These are phyloP conservation scores for Drosophila kuntzei DNA, from an alignment of 2,888 invertebrate species.

Conservation along the genomic window DNA sequence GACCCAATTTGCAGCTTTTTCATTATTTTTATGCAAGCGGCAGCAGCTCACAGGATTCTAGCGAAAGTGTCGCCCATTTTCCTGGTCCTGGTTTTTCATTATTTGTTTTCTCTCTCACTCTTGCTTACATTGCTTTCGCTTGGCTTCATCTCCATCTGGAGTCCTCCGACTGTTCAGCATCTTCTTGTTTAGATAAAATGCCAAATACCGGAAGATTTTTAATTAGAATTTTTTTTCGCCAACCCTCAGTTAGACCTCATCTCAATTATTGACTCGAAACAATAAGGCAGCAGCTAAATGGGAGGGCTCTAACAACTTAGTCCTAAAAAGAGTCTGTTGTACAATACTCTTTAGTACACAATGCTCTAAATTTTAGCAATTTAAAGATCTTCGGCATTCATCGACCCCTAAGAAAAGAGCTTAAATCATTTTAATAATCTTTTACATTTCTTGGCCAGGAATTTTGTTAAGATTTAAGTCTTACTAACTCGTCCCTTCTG, in stretches of 20 bases:
- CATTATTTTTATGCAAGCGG: constrained; percentile 59
- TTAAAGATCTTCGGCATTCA: constrained; percentile 5
- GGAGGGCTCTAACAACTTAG: constrained; percentile 12
- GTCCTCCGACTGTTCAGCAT: constrained; percentile 29
- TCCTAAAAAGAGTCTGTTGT: constrained; percentile 24
- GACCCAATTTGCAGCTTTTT: constrained; percentile 70
- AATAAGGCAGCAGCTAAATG: constrained; percentile 43
- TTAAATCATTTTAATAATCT: constrained; percentile 74
- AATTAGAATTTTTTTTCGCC: constrained; percentile 67
- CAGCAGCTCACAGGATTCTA: constrained; percentile 31
- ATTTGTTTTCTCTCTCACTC: constrained; percentile 4
- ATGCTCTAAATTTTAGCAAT: constrained; percentile 35
- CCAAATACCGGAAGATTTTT: constrained; percentile 78
- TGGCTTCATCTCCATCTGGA: constrained; percentile 9
- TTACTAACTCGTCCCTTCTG: constrained; percentile 16
- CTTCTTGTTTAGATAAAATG: constrained; percentile 74
- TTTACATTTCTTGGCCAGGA: constrained; percentile 42
- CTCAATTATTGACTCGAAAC: constrained; percentile 65
- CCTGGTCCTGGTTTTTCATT: constrained; percentile 17
- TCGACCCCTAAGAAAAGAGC: constrained; percentile 31
- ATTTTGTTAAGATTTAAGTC: constrained; percentile 29
- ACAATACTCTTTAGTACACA: constrained; percentile 4
- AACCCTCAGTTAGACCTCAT: constrained; percentile 22
- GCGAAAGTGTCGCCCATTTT: constrained; percentile 67
- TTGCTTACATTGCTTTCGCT: constrained; percentile 13